Evolutionary conservation across 2,113 vertebrate species (phyloP).

Genomic region (Athene noctua): DNA sequence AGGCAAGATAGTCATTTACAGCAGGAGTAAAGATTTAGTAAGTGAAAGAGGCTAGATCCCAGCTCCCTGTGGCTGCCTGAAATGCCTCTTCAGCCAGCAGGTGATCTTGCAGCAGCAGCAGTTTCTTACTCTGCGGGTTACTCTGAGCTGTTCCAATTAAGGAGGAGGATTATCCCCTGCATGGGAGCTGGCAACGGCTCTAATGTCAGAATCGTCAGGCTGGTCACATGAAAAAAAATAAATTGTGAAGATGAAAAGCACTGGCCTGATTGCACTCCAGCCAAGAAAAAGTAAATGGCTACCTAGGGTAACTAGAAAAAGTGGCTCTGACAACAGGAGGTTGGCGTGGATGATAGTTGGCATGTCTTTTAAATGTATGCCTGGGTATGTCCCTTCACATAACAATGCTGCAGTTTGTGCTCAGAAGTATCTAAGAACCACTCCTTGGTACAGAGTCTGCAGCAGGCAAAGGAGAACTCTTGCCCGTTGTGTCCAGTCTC

Average conservation of each 20-base stretch:
- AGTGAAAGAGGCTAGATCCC: neutral
- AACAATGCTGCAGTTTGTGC: neutral
- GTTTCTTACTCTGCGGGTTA: constrained; percentile 15
- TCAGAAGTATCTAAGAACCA: neutral
- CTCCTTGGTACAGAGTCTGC: neutral
- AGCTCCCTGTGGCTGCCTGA: neutral
- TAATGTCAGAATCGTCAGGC: neutral
- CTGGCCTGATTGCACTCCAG: neutral
- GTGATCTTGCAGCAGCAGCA: neutral
- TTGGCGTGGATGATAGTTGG: neutral
- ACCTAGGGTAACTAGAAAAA: neutral
- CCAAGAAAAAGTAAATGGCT: neutral
- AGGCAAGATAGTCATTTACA: neutral
- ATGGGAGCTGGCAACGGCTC: neutral
- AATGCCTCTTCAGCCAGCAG: constrained; percentile 12
- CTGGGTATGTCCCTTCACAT: neutral
- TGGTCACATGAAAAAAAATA: neutral
- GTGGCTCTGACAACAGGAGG: neutral
- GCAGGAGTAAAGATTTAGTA: neutral
- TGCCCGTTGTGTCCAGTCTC: neutral
- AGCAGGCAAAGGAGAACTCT: neutral
- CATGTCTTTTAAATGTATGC: neutral
- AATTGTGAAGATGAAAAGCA: neutral
- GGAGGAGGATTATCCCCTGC: constrained; percentile 10
- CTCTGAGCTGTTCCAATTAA: neutral